Conservation (phyloP, 2,797 vertebrate genomes). For the Chromis chromis region DNA sequence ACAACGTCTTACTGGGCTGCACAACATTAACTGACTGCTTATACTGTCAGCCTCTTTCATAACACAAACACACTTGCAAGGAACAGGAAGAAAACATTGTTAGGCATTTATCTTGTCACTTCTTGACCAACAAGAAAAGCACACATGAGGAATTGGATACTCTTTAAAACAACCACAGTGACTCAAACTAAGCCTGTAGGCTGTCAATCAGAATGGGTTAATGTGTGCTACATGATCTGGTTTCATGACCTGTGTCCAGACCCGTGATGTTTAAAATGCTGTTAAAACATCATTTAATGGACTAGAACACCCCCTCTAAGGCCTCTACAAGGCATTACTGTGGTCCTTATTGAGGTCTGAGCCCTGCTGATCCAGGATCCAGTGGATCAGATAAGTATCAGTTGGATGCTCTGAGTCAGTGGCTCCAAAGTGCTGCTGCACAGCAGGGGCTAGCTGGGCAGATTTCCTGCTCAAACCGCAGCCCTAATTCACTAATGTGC, state of each 20-base stretch:
- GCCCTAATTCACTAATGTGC: conserved; percentile 85
- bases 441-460: conserved; percentile 72
- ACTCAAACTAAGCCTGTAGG: not conserved
- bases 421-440: conserved; percentile 80
- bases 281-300: conserved; percentile 32
- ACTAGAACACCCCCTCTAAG: conserved; percentile 13
- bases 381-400: conserved; percentile 75
- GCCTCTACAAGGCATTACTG: conserved; percentile 44
- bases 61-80: not conserved
- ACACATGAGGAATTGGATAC: conserved; percentile 1
- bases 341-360: conserved; percentile 44
- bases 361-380: conserved; percentile 60
- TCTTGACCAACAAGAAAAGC: not conserved
- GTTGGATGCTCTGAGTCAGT: conserved; percentile 72
- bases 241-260: conserved; percentile 1
- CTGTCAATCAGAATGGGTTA: not conserved
- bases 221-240: not conserved
- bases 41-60: not conserved
- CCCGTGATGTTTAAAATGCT: conserved; percentile 14
- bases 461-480: conserved; percentile 83
- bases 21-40: not conserved
- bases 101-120: not conserved
- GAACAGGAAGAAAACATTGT: not conserved
- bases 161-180: not conserved
- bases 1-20: conserved; percentile 1